Base-by-base conservation (phyloP, 2,888 invertebrate genomes). In the Cybosia mesomella region DNA sequence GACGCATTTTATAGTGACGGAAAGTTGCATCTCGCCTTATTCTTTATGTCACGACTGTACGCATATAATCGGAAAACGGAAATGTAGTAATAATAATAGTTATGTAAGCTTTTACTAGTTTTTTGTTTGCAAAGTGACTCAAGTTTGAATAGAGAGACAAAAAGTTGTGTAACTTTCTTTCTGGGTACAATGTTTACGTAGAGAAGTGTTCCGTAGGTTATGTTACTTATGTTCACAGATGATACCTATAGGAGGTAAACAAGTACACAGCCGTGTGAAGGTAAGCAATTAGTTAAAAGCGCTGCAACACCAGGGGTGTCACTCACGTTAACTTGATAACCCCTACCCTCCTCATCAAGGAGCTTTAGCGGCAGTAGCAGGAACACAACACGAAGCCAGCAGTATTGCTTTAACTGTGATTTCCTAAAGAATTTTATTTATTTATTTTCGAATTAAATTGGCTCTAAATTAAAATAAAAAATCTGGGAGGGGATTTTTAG, bases 1-100 rank as follows among this genome's bases (percentile, higher is more conserved):
- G 88, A 90, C 92, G 89, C 88, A 87, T 87, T 89, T 88, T 88
- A 88, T 84, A 82, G 81, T 82, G 83, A 87, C 87, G 85, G 89
- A 91, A 87, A 88, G 86, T 83, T 84, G 80, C 76, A 79, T 82
- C 85, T 80, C 77, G 79, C 80, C 74, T 73, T 70, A 62, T 67
- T 73, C 66, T 75, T 78, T 75, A 73, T 74, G 76, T 74, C 72
- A 75, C 70, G 76, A 75, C 68, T 77, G 78, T 77, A 77, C 76
- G 67, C 73, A 69, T 72, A 71, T 77, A 62, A 59, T 65, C 53
- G 64, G 68, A 71, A 75, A 76, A 75, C 75, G 71, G 73, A 74
- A 67, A 75, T 58, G 66, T 72, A n/a, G n/a, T n/a, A n/a, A n/a
- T n/a, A n/a, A n/a, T n/a, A n/a, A n/a, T 68, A 58, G 71, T 80